Conservation (phyloP, 2,797 vertebrate genomes). For the Erpetoichthys calabaricus region DNA sequence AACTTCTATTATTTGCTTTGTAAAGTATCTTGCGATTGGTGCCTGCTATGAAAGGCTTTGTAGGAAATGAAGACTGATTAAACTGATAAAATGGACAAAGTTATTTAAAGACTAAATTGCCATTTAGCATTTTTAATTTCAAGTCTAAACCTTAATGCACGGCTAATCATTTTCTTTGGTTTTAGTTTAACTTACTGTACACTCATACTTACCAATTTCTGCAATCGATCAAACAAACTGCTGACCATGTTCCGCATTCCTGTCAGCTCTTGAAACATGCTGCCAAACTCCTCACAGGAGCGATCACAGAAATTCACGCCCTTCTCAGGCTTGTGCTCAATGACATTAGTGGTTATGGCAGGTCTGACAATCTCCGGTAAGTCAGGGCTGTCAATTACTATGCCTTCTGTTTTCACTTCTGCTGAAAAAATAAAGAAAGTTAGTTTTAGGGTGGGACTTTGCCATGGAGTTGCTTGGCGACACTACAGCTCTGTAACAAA, state of each 20-base stretch:
- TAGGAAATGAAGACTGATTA: too few species aligned
- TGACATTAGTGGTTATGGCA: slow-evolving; percentile 56
- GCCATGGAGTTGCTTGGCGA: too few species aligned
- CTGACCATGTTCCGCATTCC: slow-evolving; percentile 75
- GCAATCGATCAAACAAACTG: slow-evolving; percentile 76
- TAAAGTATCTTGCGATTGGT: too few species aligned
- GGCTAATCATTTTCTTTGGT: background rate
- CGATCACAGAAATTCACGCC: slow-evolving; percentile 71
- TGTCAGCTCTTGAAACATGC: slow-evolving; percentile 80
- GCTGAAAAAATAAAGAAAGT: slow-evolving; percentile 35
- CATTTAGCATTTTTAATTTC: too few species aligned
- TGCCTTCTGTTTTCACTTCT: slow-evolving; percentile 65
- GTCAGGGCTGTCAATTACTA: slow-evolving; percentile 45
- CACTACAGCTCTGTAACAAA: too few species aligned
- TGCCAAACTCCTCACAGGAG: slow-evolving; percentile 82
- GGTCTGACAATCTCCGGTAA: slow-evolving; percentile 41
- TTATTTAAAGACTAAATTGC: too few species aligned
- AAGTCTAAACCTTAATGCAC: background rate
- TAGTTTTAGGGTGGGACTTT: too few species aligned
- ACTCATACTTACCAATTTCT: slow-evolving; percentile 71
- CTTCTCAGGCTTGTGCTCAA: slow-evolving; percentile 54
- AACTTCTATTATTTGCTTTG: too few species aligned
- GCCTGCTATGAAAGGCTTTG: too few species aligned
- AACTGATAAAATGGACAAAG: too few species aligned
- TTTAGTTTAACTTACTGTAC: too few species aligned